Evolutionary conservation across 2,888 invertebrate genomes (phyloP), one percentile per base, ranked within the genome.

Genomic region (Agrotis puta): DNA sequence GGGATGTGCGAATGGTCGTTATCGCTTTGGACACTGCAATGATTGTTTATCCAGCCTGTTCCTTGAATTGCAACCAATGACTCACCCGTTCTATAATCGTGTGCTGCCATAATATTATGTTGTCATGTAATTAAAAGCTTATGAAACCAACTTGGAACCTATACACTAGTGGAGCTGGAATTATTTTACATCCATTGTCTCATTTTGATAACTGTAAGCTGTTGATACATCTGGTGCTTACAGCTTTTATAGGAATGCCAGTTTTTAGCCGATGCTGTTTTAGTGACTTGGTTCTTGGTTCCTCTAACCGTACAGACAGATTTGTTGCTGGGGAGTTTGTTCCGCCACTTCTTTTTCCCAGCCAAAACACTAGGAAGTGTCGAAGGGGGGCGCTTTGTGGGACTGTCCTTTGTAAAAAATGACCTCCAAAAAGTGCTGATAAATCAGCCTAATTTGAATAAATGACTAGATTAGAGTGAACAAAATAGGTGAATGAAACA

Each of bases 51-150:
- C 95, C 95, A 94, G 93, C 90, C 89, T 86, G 94, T 95, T 95
- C 95, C 94, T 94, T 94, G 95, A 95, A 95, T 95, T 95, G 95
- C 94, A 93, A 94, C 92, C 90, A 92, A 94, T 95, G 95, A 95
- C 89, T 95, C 95, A 95, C 88, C 75, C 88, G 90, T 89, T 91
- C 90, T 89, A 92, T 93, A 94, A 93, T 92, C 92, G 91, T 85
- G 81, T 88, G 86, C 86, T 84, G 74, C 81, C 84, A 84, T 85
- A 81, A 85, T 63, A 65, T 71, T 64, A 87, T 86, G 78, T 74
- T 74, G 79, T 86, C 74, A 64, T 77, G 74, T 76, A 74, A 77
- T 82, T 81, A 77, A 68, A 70, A 77, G 71, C 68, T 71, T 56
- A 72, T 62, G 61, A 56, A 73, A 64, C 43, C 58, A 39, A 59